Base-by-base conservation (phyloP, 2,888 invertebrate genomes). In the Trimorus sp. region DNA sequence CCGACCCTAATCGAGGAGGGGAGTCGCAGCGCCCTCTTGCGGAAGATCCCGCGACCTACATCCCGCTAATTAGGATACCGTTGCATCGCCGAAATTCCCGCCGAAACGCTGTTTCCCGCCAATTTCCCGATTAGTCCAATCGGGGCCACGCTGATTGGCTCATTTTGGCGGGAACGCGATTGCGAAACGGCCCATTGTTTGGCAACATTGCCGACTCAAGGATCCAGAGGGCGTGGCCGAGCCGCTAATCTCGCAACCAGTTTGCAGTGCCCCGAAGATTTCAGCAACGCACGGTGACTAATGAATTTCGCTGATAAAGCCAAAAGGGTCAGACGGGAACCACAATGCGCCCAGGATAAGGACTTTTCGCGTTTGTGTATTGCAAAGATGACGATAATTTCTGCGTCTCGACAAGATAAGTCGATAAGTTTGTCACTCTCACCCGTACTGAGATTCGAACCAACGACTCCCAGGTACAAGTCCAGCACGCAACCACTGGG, bases 31-130 rank as follows among this genome's bases (percentile, higher is more conserved):
- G 60, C 65, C 73, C 80, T 75, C 79, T 73, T 73, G 73, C 76
- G 71, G 73, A 51, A 70, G 65, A 78, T 79, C 63, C 73, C 60
- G 82, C 81, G 80, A 83, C 84, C 84, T 82, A 83, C 80, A 82
- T 82, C 45, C 59, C 36, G 63, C 48, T 77, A 79, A 83, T 83
- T 79, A 83, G 26, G 26, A 26, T 26, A 26, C 26, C 26, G 26
- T 3, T 4, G 2, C 1, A 26, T 26, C 26, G 4, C 26, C 26
- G 26, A 26, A 26, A 26, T 26, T 26, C 26, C 26, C 26, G 26
- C 26, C 26, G 26, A 26, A 26, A 26, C 26, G 26, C 26, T 3
- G 26, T 26, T 26, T 26, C 26, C 26, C 26, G 26, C 26, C 26
- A 26, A 26, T 26, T 26, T 26, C 26, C 26, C 26, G 26, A 26